Evolutionary conservation across 2,113 vertebrate genomes (phyloP).

Genomic region (Nothobranchius furzeri): DNA sequence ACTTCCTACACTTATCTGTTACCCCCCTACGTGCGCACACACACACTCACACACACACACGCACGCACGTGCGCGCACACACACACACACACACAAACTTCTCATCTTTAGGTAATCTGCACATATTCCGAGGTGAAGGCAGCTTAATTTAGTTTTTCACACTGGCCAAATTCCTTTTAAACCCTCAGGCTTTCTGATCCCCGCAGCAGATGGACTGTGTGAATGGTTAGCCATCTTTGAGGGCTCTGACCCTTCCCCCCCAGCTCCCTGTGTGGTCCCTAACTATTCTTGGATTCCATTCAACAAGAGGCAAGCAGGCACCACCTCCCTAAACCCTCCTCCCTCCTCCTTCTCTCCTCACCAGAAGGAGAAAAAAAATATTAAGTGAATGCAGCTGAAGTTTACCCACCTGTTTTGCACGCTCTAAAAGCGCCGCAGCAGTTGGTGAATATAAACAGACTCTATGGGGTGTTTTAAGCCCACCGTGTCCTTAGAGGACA

Average conservation of each 20-base stretch:
- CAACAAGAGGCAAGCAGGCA: conserved; percentile 85
- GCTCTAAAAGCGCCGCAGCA: conserved; percentile 74
- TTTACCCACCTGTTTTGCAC: conserved; percentile 89
- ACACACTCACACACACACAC: too few relatives aligned
- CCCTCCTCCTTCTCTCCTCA: conserved; percentile 64
- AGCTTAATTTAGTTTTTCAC: conserved; percentile 86
- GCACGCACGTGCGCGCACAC: too few relatives aligned
- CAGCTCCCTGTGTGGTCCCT: conserved; percentile 94
- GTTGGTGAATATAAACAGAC: conserved; percentile 77
- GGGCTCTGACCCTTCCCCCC: conserved; percentile 77
- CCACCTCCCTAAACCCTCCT: conserved; percentile 70
- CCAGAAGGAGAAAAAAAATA: conserved; percentile 68
- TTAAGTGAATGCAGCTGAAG: conserved; percentile 84
- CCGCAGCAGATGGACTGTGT: conserved; percentile 91
- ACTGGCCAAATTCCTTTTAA: conserved; percentile 87
- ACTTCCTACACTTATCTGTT: too few relatives aligned
- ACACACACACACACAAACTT: background rate
- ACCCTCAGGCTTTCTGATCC: conserved; percentile 85
- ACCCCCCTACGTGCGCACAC: too few relatives aligned
- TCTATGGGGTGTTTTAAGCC: conserved; percentile 69
- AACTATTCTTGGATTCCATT: conserved; percentile 96
- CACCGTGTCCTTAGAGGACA: conserved; percentile 63
- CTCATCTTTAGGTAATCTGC: conserved; percentile 68
- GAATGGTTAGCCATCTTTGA: conserved; percentile 94
- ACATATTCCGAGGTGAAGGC: conserved; percentile 67